These are phyloP conservation scores for Helarctos malayanus DNA, from an alignment of 2,797 vertebrate genomes.

Conservation along the genomic window DNA sequence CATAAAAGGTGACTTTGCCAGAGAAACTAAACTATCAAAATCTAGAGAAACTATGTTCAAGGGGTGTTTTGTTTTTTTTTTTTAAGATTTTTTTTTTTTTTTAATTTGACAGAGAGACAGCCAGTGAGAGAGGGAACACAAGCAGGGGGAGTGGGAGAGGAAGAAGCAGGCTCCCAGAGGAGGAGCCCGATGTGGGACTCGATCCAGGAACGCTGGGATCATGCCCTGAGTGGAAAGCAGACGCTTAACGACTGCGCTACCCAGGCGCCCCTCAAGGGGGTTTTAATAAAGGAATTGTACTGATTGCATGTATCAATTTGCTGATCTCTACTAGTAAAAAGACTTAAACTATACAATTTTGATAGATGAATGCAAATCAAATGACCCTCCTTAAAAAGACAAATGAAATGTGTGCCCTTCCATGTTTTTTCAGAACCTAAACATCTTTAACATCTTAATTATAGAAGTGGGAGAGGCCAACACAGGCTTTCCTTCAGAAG, in stretches of 20 bases:
- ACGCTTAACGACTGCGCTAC: too few species aligned
- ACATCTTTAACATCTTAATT: background rate
- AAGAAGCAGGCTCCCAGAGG: too few species aligned
- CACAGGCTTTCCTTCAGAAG: background rate
- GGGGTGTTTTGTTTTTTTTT: background rate
- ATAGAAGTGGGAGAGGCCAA: background rate
- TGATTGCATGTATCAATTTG: background rate
- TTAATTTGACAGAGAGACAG: too few species aligned
- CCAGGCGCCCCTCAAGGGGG: background rate
- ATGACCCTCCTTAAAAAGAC: background rate
- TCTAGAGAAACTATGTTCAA: background rate
- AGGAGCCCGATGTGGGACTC: too few species aligned
- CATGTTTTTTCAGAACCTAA: background rate
- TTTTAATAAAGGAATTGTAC: conserved; percentile 25
- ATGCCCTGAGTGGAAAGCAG: too few species aligned
- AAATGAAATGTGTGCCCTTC: background rate
- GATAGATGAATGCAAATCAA: background rate
- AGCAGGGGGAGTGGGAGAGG: too few species aligned
- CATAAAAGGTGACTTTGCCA: background rate
- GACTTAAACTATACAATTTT: background rate
- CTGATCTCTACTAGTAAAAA: background rate
- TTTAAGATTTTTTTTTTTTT: too few species aligned
- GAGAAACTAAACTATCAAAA: background rate
- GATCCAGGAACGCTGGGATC: too few species aligned
- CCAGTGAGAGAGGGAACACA: too few species aligned